Base-by-base conservation (phyloP, 2,797 vertebrate genomes). In the Hybognathus amarus region DNA sequence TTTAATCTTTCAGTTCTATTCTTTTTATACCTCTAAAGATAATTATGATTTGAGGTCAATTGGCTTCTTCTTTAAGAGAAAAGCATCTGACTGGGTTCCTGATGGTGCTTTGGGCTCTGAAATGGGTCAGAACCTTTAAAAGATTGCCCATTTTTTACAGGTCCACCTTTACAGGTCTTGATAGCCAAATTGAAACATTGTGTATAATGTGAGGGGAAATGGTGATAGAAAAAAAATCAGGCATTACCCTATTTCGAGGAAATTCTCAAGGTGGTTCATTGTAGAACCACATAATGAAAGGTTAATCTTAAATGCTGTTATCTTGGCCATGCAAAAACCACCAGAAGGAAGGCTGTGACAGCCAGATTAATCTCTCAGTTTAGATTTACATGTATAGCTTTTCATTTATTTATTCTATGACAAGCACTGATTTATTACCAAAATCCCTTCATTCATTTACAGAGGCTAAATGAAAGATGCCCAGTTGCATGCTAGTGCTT, bases 281-380 rank as follows among this genome's bases (percentile, higher is more conserved):
- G 33, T 52, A 38, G 33, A 68, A 38, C 47, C 2, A 15, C 71
- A 76, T 20, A 74, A 75, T 20, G 7, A 54, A 75, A 82, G 24
- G 36, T 56, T 83, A 0, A 78, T 61, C 75, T 67, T 5, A 4
- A 63, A 30, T 63, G 47, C 61, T 68, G 9, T 73, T 82, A 79
- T 84, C 76, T 64, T 54, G 17, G 42, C 30, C 42, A 42, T 30
- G 63, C 5, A 5, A 68, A 71, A 59, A 4, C 10, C 40, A 83
- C 54, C 42, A 70, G 75, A 70, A 77, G 66, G 67, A 83, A 38
- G 18, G n/a, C 20, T 68, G 54, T 40, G 47, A 75, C 70, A 74
- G 63, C 24, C 2, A 22, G 40, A 76, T 56, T 83, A 68, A 83
- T 83, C 38, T 85, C 73, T 85, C 33, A 8, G 73, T 76, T 82